Base-by-base conservation (phyloP, 2,888 invertebrate species). In the Papilio elwesi region DNA sequence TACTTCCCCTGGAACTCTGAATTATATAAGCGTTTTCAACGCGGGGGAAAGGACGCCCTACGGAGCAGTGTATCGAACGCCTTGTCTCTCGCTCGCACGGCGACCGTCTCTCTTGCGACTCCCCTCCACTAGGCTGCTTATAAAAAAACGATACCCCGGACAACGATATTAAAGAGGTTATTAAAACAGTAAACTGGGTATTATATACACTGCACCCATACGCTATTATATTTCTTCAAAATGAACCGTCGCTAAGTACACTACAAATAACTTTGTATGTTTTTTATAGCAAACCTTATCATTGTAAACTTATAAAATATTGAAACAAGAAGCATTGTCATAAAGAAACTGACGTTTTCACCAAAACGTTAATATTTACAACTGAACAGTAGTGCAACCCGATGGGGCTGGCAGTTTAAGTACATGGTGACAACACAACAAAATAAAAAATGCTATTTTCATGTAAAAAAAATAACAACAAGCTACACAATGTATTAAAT, bases 11-110 rank as follows among this genome's bases (percentile, higher is more conserved):
- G 78, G 81, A 84, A 79, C 76, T 79, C 80, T 82, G 84, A 84
- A 85, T 87, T 86, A 86, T 82, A 86, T 86, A 86, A 86, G 82
- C 80, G 80, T 81, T 73, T 75, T 75, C 71, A 62, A 75, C 76
- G 79, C 78, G 81, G 83, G 82, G 81, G 75, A 79, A 74, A 79
- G 82, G 83, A 82, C 82, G 83, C 85, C 87, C 86, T 82, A 80
- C 83, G 83, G 82, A 43, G 43, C 43, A 86, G 86, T 83, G 85
- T 88, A 88, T 87, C 87, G 89, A 89, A 85, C 89, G 87, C 78
- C 80, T 66, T 66, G 75, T 76, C 71, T 84, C 86, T 77, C 83
- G 48, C 78, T 87, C 86, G 52, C 79, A 76, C 80, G 64, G 57
- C 75, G 77, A 76, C 83, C 16, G 78, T 84, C 85, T 73, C 79